phyloP scores from a whole-genome alignment of 2,113 vertebrate species.

The Perca schrenkii region DNA sequence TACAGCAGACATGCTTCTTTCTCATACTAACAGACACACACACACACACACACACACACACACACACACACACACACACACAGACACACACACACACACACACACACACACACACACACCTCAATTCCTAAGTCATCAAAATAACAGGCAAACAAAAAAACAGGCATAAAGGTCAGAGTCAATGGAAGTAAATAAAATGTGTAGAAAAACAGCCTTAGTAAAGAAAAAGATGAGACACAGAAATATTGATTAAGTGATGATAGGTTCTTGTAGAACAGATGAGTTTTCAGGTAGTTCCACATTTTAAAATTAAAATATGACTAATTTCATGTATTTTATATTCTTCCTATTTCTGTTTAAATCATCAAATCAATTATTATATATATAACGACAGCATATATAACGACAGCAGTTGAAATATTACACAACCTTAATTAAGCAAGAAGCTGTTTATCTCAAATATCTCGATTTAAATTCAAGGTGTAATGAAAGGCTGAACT shows the following conservation, averaged over 20 bases:
- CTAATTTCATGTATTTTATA: background rate
- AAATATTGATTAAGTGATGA: too few species aligned
- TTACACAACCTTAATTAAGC: background rate
- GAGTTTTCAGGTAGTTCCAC: background rate
- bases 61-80: background rate
- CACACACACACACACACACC: background rate
- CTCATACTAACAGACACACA: background rate
- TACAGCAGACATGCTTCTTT: background rate
- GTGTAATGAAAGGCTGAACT: background rate
- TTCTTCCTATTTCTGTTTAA: background rate
- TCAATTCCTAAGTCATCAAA: background rate
- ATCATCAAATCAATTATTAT: background rate
- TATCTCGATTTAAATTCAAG: background rate
- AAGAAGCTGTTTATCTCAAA: background rate
- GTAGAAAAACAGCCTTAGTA: background rate
- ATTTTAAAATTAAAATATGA: background rate
- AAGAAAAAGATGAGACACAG: background rate
- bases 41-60: too few species aligned
- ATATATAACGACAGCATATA: too few species aligned
- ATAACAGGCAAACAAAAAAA: constrained; percentile 4
- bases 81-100: background rate
- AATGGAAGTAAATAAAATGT: background rate
- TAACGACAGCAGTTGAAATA: background rate
- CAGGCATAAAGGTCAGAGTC: background rate
- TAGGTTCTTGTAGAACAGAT: background rate